Percentiles rank a stretch among this genome's conserved stretches.
Conservation (phyloP, 2,888 invertebrate genomes). For the Acanthoscelides obtectus region DNA sequence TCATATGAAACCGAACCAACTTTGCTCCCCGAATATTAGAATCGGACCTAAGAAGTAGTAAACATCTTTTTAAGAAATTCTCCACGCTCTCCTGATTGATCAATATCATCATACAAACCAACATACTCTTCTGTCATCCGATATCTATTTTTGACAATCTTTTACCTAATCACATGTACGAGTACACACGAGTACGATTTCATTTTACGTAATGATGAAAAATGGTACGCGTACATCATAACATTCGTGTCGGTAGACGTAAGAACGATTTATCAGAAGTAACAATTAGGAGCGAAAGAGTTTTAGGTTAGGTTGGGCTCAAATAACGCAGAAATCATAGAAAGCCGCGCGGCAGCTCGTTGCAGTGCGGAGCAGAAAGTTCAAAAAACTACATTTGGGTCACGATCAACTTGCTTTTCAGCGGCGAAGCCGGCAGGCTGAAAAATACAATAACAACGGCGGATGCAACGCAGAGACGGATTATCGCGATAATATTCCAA, state of each 20-base stretch:
- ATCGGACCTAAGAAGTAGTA: no score
- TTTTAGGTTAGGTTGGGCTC: not conserved
- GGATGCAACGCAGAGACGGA: not conserved
- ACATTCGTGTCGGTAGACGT: not conserved
- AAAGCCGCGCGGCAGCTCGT: conserved; percentile 11
- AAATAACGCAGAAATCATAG: not conserved
- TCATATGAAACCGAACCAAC: no score
- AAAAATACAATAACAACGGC: conserved; percentile 10
- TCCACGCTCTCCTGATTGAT: no score
- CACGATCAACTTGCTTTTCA: conserved; percentile 28
- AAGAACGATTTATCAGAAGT: not conserved
- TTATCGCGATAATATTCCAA: no score
- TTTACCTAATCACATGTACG: no score
- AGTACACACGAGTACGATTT: not conserved
- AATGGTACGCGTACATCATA: not conserved
- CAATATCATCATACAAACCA: no score
- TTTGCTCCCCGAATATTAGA: no score
- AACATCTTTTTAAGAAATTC: no score
- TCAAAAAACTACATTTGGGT: conserved; percentile 36
- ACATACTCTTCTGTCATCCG: no score
- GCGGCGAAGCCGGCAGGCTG: no score
- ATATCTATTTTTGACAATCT: no score
- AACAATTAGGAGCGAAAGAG: not conserved
- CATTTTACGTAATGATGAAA: not conserved
- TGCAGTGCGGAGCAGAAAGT: conserved; percentile 20